Conservation (phyloP, 2,888 invertebrate genomes). For the Eupithecia pulchellata region DNA sequence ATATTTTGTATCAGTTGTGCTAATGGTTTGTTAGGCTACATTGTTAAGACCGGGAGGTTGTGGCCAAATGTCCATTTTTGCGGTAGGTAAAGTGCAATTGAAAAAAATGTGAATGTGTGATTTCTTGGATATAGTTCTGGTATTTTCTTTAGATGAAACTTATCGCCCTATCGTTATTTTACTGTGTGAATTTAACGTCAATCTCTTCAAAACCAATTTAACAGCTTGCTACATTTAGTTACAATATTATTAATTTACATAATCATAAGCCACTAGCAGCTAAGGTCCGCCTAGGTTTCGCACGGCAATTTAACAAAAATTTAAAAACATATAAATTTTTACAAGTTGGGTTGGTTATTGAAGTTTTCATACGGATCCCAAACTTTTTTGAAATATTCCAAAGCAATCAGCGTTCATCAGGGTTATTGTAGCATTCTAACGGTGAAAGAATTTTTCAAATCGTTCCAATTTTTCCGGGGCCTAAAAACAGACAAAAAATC, state of each 20-base stretch:
- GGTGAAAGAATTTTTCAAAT: too few species aligned
- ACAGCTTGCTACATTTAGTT: neutral
- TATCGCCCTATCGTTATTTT: neutral
- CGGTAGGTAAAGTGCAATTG: conserved; percentile 27
- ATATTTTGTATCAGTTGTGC: conserved; percentile 82
- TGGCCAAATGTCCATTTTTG: conserved; percentile 69
- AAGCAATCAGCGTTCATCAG: too few species aligned
- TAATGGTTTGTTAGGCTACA: conserved; percentile 79
- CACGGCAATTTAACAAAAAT: too few species aligned
- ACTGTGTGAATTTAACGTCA: neutral
- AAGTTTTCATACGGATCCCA: too few species aligned
- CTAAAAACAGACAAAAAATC: too few species aligned
- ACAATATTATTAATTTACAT: neutral
- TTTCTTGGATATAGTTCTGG: conserved; percentile 6
- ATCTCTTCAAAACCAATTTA: neutral
- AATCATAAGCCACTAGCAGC: too few species aligned
- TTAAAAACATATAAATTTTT: too few species aligned
- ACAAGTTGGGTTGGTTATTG: too few species aligned
- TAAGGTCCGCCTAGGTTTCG: too few species aligned
- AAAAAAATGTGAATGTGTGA: conserved; percentile 16
- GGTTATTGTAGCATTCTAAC: too few species aligned
- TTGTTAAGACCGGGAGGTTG: conserved; percentile 72
- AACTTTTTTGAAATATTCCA: too few species aligned
- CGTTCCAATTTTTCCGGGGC: too few species aligned
- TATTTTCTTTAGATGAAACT: neutral